These are phyloP conservation scores for Emmelina monodactyla DNA, from an alignment of 2,888 invertebrate species.

Conservation along the genomic window DNA sequence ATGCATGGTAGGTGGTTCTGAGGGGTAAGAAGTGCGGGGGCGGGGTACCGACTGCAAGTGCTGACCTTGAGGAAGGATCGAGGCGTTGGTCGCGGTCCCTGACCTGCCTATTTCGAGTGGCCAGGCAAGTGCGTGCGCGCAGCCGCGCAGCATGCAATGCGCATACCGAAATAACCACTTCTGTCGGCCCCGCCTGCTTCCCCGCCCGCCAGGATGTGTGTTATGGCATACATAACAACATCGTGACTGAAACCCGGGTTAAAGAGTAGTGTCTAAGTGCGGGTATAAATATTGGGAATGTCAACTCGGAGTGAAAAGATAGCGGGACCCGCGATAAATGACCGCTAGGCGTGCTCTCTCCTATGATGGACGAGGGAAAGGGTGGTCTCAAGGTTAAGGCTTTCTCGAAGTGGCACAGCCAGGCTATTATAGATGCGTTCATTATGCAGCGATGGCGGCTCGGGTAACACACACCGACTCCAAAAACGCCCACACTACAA, in stretches of 20 bases:
- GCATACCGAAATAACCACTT: slow-evolving; percentile 64
- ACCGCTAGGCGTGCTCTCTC: slow-evolving; percentile 23
- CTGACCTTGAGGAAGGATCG: slow-evolving; percentile 65
- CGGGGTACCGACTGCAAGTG: slow-evolving; percentile 27
- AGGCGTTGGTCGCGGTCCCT: slow-evolving; percentile 59
- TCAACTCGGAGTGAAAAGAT: no score
- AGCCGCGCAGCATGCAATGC: slow-evolving; percentile 59
- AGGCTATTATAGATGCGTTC: slow-evolving; percentile 43
- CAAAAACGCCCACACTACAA: slow-evolving; percentile 33
- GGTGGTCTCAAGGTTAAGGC: slow-evolving; percentile 52
- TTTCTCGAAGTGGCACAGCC: slow-evolving; percentile 53
- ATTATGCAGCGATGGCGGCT: slow-evolving; percentile 34
- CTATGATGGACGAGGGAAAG: slow-evolving; percentile 64
- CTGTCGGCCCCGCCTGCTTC: slow-evolving; percentile 34
- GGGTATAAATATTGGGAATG: slow-evolving; percentile 1
- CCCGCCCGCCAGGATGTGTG: slow-evolving; percentile 39
- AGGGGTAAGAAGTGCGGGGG: slow-evolving; percentile 20
- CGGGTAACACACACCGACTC: slow-evolving; percentile 15
- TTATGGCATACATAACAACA: slow-evolving; percentile 33
- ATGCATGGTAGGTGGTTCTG: slow-evolving; percentile 14
- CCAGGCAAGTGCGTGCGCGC: slow-evolving; percentile 37
- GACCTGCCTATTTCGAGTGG: slow-evolving; percentile 66
- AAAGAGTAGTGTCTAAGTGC: background rate
- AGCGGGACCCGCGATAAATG: slow-evolving; percentile 33
- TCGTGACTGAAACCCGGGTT: background rate